These are phyloP conservation scores for Cataglyphis cursor DNA, from an alignment of 2,888 invertebrate species.

Conservation along the genomic window DNA sequence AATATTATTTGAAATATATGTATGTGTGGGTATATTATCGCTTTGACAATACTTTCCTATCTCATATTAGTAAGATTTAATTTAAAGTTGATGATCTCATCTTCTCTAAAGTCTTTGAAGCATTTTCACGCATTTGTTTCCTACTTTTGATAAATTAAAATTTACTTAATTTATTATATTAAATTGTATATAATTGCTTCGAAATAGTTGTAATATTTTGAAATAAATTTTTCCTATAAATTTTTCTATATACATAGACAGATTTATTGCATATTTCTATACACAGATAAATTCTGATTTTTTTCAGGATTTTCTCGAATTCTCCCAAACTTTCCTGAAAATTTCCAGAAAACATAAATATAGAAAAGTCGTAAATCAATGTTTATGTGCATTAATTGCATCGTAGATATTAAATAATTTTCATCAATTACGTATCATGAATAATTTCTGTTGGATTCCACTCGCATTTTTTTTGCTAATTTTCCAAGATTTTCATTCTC, in stretches of 20 bases:
- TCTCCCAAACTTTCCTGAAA: background rate
- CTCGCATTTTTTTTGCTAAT: background rate
- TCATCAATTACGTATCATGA: background rate
- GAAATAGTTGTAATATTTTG: background rate
- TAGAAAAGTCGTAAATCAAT: background rate
- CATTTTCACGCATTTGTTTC: background rate
- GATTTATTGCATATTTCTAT: too few relatives aligned
- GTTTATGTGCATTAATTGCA: background rate
- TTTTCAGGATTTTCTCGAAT: background rate
- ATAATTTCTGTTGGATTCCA: background rate
- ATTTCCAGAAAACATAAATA: background rate
- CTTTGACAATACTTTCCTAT: background rate
- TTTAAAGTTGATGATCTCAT: background rate
- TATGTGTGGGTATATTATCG: background rate
- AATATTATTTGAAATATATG: too few relatives aligned
- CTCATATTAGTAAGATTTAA: background rate
- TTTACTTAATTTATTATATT: background rate
- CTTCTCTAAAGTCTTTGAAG: background rate
- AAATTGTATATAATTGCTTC: background rate
- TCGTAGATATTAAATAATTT: background rate
- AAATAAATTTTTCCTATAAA: background rate
- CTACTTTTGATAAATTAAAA: background rate
- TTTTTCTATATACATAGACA: background rate
- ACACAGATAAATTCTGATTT: background rate
- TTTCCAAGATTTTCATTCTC: constrained; percentile 1